Evolutionary conservation across 2,113 vertebrate genomes (phyloP).

Genomic region (Ophiodon elongatus): DNA sequence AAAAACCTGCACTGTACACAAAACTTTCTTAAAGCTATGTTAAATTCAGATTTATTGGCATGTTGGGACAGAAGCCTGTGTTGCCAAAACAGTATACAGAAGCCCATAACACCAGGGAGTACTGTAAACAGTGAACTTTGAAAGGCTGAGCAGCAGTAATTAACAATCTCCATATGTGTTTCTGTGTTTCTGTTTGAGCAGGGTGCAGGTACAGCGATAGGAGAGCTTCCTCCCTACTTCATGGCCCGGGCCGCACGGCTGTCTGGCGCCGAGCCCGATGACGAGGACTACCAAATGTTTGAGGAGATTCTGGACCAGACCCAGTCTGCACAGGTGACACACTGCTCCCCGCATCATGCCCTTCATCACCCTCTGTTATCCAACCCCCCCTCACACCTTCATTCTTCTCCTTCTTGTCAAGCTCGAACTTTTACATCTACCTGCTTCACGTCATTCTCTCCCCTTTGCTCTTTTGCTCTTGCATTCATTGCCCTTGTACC

Average conservation of each 20-base stretch:
- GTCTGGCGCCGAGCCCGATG: slow-evolving; percentile 88
- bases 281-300: slow-evolving; percentile 91
- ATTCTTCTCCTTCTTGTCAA: neutral
- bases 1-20: neutral
- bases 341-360: neutral
- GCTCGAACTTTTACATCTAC: neutral
- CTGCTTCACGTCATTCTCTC: slow-evolving; percentile 1
- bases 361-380: slow-evolving; percentile 1
- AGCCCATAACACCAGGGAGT: neutral
- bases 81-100: slow-evolving; percentile 27
- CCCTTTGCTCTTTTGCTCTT: neutral
- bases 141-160: slow-evolving; percentile 23
- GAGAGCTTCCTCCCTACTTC: slow-evolving; percentile 91
- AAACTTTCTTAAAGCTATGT: slow-evolving; percentile 4
- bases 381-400: neutral
- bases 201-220: slow-evolving; percentile 71
- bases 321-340: slow-evolving; percentile 87
- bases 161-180: slow-evolving; percentile 17
- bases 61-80: slow-evolving; percentile 2
- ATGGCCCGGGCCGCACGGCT: slow-evolving; percentile 90
- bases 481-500: neutral
- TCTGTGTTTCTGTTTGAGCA: slow-evolving; percentile 35
- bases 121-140: neutral
- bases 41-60: neutral
- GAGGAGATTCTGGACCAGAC: slow-evolving; percentile 91